phyloP scores from a whole-genome alignment of 2,113 vertebrate species.

The Hippocampus zosterae region DNA sequence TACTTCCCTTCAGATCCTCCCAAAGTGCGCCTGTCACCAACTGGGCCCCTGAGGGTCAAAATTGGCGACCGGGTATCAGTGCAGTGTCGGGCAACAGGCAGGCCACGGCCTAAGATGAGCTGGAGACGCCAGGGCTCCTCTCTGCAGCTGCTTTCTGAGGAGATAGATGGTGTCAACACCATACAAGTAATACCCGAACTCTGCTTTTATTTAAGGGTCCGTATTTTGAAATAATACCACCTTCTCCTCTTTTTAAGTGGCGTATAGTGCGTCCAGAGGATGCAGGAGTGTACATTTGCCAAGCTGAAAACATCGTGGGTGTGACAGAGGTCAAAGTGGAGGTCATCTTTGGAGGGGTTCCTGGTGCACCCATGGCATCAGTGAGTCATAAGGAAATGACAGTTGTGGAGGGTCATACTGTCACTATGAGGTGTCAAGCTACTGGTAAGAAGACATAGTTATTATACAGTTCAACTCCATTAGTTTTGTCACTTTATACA shows the following conservation, averaged over 20 bases:
- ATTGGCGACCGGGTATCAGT: constrained; percentile 78
- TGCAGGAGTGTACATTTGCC: constrained; percentile 81
- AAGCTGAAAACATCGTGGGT: constrained; percentile 79
- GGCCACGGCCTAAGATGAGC: constrained; percentile 76
- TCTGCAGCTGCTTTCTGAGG: constrained; percentile 65
- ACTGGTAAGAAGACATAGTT: constrained; percentile 67
- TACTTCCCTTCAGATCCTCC: constrained; percentile 74
- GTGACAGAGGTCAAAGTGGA: constrained; percentile 76
- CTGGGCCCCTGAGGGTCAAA: constrained; percentile 74
- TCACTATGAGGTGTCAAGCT: constrained; percentile 79
- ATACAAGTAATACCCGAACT: constrained; percentile 33
- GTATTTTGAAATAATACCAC: neutral
- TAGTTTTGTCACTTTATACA: neutral
- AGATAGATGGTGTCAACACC: constrained; percentile 68
- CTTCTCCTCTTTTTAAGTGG: constrained; percentile 69
- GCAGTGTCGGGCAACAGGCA: constrained; percentile 80
- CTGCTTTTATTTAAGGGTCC: neutral
- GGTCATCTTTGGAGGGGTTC: constrained; percentile 65
- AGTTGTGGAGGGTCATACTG: constrained; percentile 76
- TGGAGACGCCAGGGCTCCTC: constrained; percentile 81
- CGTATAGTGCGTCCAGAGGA: constrained; percentile 69
- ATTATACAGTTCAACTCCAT: neutral
- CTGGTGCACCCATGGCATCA: constrained; percentile 63
- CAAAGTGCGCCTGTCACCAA: constrained; percentile 77
- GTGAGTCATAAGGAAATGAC: constrained; percentile 67